Conservation (phyloP, 37 sponge, comb jelly and placozoan species). For the Ephydatia muelleri region DNA sequence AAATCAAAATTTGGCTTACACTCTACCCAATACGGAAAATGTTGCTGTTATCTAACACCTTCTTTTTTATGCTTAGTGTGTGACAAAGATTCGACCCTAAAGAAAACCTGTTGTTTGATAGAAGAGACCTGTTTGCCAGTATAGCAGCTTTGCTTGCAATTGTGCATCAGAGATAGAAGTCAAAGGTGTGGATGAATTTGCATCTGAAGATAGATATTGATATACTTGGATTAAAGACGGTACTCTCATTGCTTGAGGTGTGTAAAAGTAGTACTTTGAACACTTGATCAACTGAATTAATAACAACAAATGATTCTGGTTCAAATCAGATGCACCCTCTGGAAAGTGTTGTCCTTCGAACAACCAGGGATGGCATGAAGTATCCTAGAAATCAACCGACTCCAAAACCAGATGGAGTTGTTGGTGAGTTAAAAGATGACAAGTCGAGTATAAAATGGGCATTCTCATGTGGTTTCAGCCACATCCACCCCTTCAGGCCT, state of each 20-base stretch:
- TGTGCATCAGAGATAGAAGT: constrained; percentile 8
- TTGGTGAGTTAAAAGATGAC: constrained; percentile 45
- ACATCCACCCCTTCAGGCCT: constrained; percentile 39
- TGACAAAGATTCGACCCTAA: constrained; percentile 64
- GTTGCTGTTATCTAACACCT: constrained; percentile 65
- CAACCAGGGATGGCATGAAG: constrained; percentile 58
- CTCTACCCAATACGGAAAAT: constrained; percentile 41
- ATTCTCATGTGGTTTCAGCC: background rate
- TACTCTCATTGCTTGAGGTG: too few species aligned
- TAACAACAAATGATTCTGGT: background rate
- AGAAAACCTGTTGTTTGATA: constrained; percentile 45
- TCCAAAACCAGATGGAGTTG: constrained; percentile 86
- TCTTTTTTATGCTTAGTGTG: constrained; percentile 34
- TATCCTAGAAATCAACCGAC: constrained; percentile 79
- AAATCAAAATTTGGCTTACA: constrained; percentile 73
- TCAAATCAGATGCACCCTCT: background rate
- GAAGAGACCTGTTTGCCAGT: constrained; percentile 68
- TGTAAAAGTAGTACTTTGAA: too few species aligned
- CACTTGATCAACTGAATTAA: too few species aligned
- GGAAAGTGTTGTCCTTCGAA: background rate
- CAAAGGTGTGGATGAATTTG: background rate
- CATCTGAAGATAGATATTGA: too few species aligned
- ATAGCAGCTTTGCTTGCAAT: constrained; percentile 51
- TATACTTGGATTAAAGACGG: too few species aligned
- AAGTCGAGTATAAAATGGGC: constrained; percentile 44